Base-by-base conservation (phyloP, 2,113 vertebrate genomes). In the Saimiri boliviensis region DNA sequence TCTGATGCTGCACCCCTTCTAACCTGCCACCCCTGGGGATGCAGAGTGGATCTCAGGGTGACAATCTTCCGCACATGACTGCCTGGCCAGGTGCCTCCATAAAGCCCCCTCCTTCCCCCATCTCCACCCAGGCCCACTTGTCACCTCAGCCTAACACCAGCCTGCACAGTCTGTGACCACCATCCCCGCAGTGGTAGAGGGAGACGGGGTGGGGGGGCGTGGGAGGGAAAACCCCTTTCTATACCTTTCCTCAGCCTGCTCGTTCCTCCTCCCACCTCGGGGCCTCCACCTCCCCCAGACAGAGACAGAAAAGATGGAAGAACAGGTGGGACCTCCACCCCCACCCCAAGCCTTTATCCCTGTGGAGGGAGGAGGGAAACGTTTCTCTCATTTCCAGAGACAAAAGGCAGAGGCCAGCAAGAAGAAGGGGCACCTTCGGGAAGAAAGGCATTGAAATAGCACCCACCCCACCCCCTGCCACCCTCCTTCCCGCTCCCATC, bases 201-300 rank as follows among this genome's bases (percentile, higher is more conserved):
- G 1, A 35, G 4, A 0, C 16, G 12, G n/a, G n/a, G 4, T 37
- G 12, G 12, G n/a, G n/a, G 4, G 45, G 12, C 7, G 2, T 2
- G 10, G 9, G 7, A 35, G 16, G 88, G 45, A 60, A 56, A 56
- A 7, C 3, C 60, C 42, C 54, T 10, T 10, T 23, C 54, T 10
- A 4, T 49, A 42, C 13, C 37, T 76, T 17, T 81, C 14, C 23
- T 56, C 63, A 37, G 30, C 13, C 52, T 74, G 25, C 58, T 20
- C 42, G 42, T 70, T 11, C 35, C 6, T 40, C 14, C 45, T 73
- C n/a, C 45, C 7, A 30, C 11, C 11, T 84, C 45, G 2, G 68
- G 82, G 32, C 27, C 81, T 92, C n/a, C 7, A 16, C 40, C 10
- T 42, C 11, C 80, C 45, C 40, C 27, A 68, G 9, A 47, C 9